These are phyloP conservation scores for Morpho deidamia DNA, from an alignment of 2,888 invertebrate genomes.

Conservation along the genomic window DNA sequence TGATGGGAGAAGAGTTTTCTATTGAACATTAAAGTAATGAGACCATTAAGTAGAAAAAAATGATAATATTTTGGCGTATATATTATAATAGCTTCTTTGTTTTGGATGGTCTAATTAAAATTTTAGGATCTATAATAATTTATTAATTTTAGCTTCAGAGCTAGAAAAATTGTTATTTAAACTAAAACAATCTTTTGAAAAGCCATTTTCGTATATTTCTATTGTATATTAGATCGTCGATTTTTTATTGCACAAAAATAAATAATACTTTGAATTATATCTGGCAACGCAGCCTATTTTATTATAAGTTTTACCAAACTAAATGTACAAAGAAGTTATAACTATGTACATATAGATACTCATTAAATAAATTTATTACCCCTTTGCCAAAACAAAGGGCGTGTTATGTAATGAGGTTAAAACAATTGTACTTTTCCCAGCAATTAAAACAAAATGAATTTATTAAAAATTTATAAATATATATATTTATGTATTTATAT, in stretches of 20 bases:
- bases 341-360: conserved; percentile 11
- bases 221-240: conserved; percentile 3
- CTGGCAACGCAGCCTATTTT: conserved; percentile 3
- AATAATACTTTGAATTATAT: not conserved
- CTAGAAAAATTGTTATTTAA: not conserved
- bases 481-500: not conserved
- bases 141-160: conserved; percentile 4
- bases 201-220: conserved; percentile 1
- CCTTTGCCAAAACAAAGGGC: conserved; percentile 10
- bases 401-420: conserved; percentile 9
- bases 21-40: conserved; percentile 5
- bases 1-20: conserved; percentile 11
- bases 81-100: not conserved
- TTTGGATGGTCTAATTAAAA: conserved; percentile 2
- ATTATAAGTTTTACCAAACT: conserved; percentile 5
- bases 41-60: conserved; percentile 8
- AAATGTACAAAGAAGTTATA: conserved; percentile 4
- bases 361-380: conserved; percentile 7
- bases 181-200: not conserved
- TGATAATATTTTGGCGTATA: not conserved
- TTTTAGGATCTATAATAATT: conserved; percentile 3
- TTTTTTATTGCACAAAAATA: conserved; percentile 1
- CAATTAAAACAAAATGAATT: conserved; percentile 6
- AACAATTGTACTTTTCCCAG: conserved; percentile 15
- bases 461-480: not conserved